Percentiles rank a stretch among this genome's conserved stretches.
These are phyloP conservation scores for Chloromyia formosa DNA, from an alignment of 2,888 invertebrate genomes.

Conservation along the genomic window DNA sequence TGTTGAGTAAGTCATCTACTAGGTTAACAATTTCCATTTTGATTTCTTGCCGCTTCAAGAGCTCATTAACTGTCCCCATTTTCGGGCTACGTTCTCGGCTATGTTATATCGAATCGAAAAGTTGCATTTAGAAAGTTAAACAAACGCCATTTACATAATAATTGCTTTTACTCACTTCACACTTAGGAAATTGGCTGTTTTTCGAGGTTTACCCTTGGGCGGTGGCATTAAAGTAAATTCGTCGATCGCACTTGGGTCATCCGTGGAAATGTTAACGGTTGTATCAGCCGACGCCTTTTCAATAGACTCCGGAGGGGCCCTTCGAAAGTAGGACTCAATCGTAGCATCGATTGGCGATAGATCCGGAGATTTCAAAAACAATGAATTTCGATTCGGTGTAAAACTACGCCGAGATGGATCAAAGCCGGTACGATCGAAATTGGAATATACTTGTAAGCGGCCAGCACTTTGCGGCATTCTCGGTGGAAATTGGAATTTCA, in stretches of 20 bases:
- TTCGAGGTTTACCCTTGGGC: not conserved
- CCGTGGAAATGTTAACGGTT: not conserved
- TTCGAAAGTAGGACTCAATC: conserved; percentile 5
- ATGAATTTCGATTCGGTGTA: not conserved
- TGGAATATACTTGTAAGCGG: not conserved
- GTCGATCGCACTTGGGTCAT: not conserved
- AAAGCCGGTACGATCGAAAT: not conserved
- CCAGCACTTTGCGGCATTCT: conserved; percentile 12
- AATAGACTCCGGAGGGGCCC: not conserved
- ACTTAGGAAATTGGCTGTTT: no score
- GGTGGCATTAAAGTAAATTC: conserved; percentile 29
- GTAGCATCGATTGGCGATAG: conserved; percentile 24
- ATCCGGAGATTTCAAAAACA: conserved; percentile 21
- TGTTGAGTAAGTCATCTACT: conserved; percentile 12
- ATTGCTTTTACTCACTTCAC: no score
- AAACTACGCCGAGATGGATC: conserved; percentile 3
- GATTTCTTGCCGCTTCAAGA: no score
- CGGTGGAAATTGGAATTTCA: conserved; percentile 31
- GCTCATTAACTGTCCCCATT: no score
- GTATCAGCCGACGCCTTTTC: conserved; percentile 1
- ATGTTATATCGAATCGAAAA: no score
- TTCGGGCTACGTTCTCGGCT: no score
- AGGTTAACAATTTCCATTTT: not conserved
- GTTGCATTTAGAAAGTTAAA: no score
- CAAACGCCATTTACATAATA: no score